phyloP scores from a whole-genome alignment of 1,140 invertebrate genomes.

The Bombus huntii region DNA sequence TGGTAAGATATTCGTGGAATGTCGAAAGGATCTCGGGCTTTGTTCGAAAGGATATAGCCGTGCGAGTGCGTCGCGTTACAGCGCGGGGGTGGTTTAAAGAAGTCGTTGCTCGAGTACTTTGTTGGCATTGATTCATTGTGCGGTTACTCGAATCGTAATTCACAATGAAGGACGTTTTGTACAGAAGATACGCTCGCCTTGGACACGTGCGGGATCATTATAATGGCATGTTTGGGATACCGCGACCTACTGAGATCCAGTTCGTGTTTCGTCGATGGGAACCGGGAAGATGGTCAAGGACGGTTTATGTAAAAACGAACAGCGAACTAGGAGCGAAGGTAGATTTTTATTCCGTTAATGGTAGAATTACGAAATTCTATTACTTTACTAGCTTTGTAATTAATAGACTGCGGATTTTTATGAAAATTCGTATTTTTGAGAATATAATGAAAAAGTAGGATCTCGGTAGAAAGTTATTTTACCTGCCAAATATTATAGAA shows the following conservation, averaged over 20 bases:
- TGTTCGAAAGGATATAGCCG: conserved; percentile 46
- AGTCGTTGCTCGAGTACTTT: conserved; percentile 8
- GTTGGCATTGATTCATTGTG: not conserved
- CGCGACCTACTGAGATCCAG: not conserved
- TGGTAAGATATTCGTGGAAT: conserved; percentile 58
- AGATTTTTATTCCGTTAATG: not conserved
- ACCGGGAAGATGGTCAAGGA: not conserved
- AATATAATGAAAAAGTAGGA: too few relatives aligned
- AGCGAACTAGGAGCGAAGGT: not conserved
- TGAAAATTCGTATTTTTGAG: too few relatives aligned
- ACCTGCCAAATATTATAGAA: too few relatives aligned
- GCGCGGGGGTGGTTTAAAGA: conserved; percentile 24
- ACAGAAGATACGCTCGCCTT: not conserved
- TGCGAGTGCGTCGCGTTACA: not conserved
- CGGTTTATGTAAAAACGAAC: not conserved
- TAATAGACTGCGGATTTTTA: too few relatives aligned
- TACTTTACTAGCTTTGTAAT: too few relatives aligned
- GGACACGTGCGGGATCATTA: conserved; percentile 39
- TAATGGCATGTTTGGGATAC: conserved; percentile 15
- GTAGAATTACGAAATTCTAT: not conserved
- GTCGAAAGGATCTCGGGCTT: conserved; percentile 40
- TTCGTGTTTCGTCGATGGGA: not conserved
- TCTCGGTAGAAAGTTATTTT: too few relatives aligned
- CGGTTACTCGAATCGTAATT: not conserved
- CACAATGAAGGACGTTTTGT: not conserved